phyloP scores from a whole-genome alignment of 2,113 vertebrate species.

The Cryptomyrus ogoouensis region DNA sequence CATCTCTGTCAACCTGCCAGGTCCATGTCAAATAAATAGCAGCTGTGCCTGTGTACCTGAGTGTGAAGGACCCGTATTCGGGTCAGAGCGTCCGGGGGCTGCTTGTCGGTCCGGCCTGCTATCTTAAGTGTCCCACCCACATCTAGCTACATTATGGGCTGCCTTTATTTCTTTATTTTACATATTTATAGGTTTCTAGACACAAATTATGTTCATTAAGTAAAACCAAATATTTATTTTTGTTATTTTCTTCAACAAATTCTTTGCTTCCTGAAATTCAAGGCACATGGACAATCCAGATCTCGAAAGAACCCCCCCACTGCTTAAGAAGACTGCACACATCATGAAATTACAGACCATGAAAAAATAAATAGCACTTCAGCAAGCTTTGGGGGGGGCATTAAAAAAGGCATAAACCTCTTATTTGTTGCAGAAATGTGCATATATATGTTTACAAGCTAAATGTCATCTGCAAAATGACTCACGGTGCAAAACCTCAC shows the following conservation, averaged over 20 bases:
- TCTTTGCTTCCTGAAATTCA: constrained; percentile 10
- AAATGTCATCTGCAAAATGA: constrained; percentile 29
- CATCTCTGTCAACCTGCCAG: background rate
- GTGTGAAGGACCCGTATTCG: background rate
- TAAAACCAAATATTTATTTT: background rate
- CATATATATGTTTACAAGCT: constrained; percentile 26
- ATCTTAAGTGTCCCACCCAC: background rate
- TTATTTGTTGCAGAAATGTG: constrained; percentile 24
- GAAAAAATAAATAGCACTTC: constrained; percentile 12
- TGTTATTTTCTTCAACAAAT: background rate
- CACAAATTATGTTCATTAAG: background rate
- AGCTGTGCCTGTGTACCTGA: background rate
- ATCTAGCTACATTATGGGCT: background rate
- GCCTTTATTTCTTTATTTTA: background rate
- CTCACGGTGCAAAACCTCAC: constrained; percentile 32
- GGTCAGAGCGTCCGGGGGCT: background rate
- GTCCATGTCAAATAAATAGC: background rate
- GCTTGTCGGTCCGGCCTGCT: background rate
- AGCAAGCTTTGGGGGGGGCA: constrained; percentile 18
- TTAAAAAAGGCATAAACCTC: constrained; percentile 14
- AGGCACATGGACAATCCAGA: constrained; percentile 26
- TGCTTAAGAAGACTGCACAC: constrained; percentile 20
- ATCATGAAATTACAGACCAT: constrained; percentile 36
- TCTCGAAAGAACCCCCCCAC: constrained; percentile 17
- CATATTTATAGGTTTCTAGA: background rate